phyloP scores from a whole-genome alignment of 2,797 vertebrate species.

The Gymnoscopelus braueri region DNA sequence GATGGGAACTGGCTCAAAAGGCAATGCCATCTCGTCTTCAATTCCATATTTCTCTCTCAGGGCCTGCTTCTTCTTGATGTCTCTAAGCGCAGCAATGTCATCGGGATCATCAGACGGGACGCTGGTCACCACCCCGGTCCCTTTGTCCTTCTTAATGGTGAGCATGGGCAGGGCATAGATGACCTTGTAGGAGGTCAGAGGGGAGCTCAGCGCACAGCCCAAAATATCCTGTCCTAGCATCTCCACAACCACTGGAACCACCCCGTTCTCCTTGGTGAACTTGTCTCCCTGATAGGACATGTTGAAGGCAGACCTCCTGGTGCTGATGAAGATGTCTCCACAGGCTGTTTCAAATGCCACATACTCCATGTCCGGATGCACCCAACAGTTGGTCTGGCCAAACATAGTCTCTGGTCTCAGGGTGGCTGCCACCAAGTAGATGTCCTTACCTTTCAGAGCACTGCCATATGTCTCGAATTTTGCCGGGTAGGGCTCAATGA shows the following conservation, averaged over 20 bases:
- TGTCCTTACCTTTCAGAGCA: constrained; percentile 88
- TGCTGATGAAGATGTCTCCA: constrained; percentile 92
- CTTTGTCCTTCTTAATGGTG: constrained; percentile 99
- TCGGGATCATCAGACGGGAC: constrained; percentile 97
- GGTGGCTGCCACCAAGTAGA: constrained; percentile 95
- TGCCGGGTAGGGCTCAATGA: constrained; percentile 91
- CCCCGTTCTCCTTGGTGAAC: constrained; percentile 90
- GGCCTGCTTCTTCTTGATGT: constrained; percentile 96
- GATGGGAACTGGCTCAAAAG: constrained; percentile 95
- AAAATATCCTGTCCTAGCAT: constrained; percentile 97
- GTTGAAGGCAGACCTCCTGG: constrained; percentile 91
- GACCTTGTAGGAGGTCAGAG: constrained; percentile 88
- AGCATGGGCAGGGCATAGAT: constrained; percentile 97
- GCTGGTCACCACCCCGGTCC: constrained; percentile 95
- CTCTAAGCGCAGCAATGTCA: constrained; percentile 93
- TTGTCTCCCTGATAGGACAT: constrained; percentile 92
- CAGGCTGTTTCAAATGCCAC: constrained; percentile 88
- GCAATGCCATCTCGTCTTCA: constrained; percentile 95
- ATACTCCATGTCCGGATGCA: constrained; percentile 95
- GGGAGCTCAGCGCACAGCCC: constrained; percentile 89
- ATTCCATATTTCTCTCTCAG: constrained; percentile 94
- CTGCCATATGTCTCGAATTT: constrained; percentile 90
- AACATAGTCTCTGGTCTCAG: constrained; percentile 98
- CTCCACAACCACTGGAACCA: constrained; percentile 90
- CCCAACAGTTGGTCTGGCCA: constrained; percentile 98